Base-by-base conservation (phyloP, 2,888 invertebrate genomes). In the Troglohyphantes excavatus region DNA sequence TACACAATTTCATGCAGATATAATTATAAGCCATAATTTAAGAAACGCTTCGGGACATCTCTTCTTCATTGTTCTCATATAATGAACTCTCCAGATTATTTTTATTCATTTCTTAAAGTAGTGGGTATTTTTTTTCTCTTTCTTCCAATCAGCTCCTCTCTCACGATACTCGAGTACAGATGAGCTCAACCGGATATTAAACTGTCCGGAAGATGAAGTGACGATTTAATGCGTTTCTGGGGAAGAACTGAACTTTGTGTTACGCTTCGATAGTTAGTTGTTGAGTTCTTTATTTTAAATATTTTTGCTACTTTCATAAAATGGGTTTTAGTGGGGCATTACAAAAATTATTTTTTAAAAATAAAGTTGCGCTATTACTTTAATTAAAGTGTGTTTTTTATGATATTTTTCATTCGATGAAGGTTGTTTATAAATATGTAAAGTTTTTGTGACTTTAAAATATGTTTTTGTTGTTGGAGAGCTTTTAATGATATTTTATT, bases 131-230 rank as follows among this genome's bases (percentile, higher is more conserved):
- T 21, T 21, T 70, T 70, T 70, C 19, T 19, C 11, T 68, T 0
- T 19, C 2, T 65, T 21, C 3, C 26, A 33, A 70, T 70, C 68
- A 70, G 9, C 21, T 70, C 33, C n/a, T 39, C 19, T n/a, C n/a
- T 0, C 33, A 19, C 68, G 39, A 33, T 70, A 39, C 39, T 70
- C 11, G 21, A 70, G 26, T 23, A 46, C 26, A 23, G 46, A 23
- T 46, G 26, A 72, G 23, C 23, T 11, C 70, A 43, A 21, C 68
- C 68, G 68, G 68, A 72, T 53, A 72, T 72, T 72, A 72, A 72
- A 72, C 53, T 72, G 72, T 46, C 72, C n/a, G 7, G n/a, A 46
- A 46, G 27, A 17, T 33, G 19, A 72, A 72, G 27, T 26, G 53
- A 26, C 46, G 72, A 72, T 72, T 72, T 72, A 72, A 53, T 72